Percentiles rank a stretch among this genome's conserved stretches.
Evolutionary conservation across 2,797 vertebrate genomes (phyloP).

Genomic region (Todus mexicanus): DNA sequence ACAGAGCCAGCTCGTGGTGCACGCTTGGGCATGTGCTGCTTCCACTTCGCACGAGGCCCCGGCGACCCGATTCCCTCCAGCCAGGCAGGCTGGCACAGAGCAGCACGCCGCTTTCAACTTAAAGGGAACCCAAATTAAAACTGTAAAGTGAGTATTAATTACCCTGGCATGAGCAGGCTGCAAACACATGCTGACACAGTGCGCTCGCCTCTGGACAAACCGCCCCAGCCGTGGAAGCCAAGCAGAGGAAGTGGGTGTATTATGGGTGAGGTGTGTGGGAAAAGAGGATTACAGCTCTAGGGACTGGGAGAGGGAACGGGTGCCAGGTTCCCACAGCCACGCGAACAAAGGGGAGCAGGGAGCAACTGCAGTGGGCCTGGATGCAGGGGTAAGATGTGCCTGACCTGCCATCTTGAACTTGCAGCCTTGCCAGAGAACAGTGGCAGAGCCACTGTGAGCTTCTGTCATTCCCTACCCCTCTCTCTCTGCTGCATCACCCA

Average conservation of each 20-base stretch:
- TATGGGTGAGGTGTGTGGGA: constrained; percentile 15
- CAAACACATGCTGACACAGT: neutral
- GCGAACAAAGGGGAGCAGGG: neutral
- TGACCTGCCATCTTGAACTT: neutral
- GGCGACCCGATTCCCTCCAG: neutral
- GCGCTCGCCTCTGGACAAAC: constrained; percentile 42
- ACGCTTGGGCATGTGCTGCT: neutral
- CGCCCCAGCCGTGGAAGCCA: neutral
- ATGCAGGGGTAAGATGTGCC: neutral
- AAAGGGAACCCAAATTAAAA: constrained; percentile 52
- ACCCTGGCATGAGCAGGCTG: constrained; percentile 2
- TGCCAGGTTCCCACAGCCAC: constrained; percentile 34
- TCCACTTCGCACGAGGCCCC: neutral
- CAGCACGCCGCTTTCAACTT: neutral
- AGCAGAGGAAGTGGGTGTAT: neutral
- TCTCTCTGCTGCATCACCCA: neutral
- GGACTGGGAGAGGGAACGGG: neutral
- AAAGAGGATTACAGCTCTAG: neutral
- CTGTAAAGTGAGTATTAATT: constrained; percentile 53
- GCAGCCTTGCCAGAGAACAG: neutral
- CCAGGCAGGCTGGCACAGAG: constrained; percentile 22
- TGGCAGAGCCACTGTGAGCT: neutral
- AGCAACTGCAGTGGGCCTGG: neutral
- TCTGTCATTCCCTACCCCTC: neutral
- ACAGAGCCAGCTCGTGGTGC: accelerated